These are phyloP conservation scores for Agapostemon virescens DNA, from an alignment of 2,888 invertebrate genomes.

Conservation along the genomic window DNA sequence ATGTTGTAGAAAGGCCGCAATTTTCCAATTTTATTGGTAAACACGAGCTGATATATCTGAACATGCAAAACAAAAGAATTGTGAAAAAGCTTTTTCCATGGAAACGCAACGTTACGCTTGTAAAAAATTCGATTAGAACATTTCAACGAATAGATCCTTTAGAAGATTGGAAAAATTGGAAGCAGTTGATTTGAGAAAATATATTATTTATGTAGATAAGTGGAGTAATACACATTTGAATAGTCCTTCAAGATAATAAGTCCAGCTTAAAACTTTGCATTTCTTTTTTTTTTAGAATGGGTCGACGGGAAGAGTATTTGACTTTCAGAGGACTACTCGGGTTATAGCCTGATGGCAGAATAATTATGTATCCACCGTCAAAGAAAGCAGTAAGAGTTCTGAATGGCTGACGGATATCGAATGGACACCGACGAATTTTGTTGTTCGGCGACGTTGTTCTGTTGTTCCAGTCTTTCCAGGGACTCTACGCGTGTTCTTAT, in stretches of 20 bases:
- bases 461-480: constrained; percentile 85
- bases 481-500: constrained; percentile 90
- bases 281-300: constrained; percentile 16
- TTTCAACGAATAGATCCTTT: constrained; percentile 17
- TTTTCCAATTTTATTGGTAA: constrained; percentile 20
- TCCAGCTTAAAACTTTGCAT: constrained; percentile 6
- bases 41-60: constrained; percentile 45
- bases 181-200: constrained; percentile 36
- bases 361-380: constrained; percentile 79
- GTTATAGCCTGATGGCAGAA: constrained; percentile 72
- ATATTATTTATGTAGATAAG: constrained; percentile 15
- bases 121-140: constrained; percentile 1
- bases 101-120: constrained; percentile 15
- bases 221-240: constrained; percentile 29
- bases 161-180: constrained; percentile 36
- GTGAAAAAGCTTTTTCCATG: neutral
- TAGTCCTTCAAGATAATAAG: neutral
- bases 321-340: constrained; percentile 72
- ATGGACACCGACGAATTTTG: constrained; percentile 74
- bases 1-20: constrained; percentile 6
- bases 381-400: constrained; percentile 85
- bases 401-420: too few relatives aligned
- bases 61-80: constrained; percentile 38
- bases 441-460: constrained; percentile 71
- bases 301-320: constrained; percentile 59